Conservation (phyloP, 2,888 invertebrate species). For the Dasypogon diadema region DNA sequence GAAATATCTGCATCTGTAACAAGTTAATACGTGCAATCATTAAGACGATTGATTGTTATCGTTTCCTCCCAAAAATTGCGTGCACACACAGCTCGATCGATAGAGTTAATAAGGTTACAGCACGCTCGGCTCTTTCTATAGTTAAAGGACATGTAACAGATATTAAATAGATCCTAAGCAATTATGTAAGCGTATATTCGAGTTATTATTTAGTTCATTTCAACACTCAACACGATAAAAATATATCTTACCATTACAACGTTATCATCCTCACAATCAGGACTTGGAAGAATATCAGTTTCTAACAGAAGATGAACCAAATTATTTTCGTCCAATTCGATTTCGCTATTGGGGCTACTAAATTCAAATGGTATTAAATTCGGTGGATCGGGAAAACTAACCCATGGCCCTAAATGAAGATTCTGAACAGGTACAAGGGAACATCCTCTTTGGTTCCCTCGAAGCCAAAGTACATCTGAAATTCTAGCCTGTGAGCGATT, state of each 20-base stretch:
- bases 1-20: too few species aligned
- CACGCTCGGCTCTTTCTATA: too few species aligned
- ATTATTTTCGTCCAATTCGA: constrained; percentile 58
- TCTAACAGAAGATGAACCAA: constrained; percentile 65
- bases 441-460: constrained; percentile 66
- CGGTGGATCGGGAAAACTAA: constrained; percentile 69
- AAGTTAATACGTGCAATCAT: too few species aligned
- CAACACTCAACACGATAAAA: too few species aligned
- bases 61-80: too few species aligned
- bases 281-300: constrained; percentile 62
- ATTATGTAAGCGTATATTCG: too few species aligned
- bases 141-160: too few species aligned
- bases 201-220: too few species aligned
- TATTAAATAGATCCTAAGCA: too few species aligned
- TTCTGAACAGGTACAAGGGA: constrained; percentile 68
- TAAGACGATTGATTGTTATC: too few species aligned
- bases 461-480: constrained; percentile 67
- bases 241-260: constrained; percentile 62
- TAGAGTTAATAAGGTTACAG: too few species aligned
- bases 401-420: constrained; percentile 70
- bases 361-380: constrained; percentile 67
- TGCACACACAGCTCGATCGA: too few species aligned
- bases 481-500: constrained; percentile 66
- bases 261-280: constrained; percentile 55
- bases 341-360: constrained; percentile 36